Percentiles rank a stretch among this genome's conserved stretches.
Conservation (phyloP, 2,888 invertebrate genomes). For the Tetragonisca angustula region DNA sequence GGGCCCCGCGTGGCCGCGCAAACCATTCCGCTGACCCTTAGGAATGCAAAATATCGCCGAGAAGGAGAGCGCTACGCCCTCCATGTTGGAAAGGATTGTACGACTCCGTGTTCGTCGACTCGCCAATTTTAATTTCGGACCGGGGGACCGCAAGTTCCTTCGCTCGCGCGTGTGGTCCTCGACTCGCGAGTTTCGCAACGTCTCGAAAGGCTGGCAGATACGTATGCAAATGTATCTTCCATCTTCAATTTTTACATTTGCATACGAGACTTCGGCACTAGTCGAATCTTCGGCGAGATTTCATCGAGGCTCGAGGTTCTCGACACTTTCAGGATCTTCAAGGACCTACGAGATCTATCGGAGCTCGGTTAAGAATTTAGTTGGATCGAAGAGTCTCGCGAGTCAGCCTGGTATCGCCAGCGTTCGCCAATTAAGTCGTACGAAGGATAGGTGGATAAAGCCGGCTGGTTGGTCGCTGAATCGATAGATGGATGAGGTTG, state of each 20-base stretch:
- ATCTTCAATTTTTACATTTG: not conserved
- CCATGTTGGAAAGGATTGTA: not conserved
- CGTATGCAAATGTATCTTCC: not conserved
- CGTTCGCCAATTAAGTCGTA: slow-evolving; percentile 50
- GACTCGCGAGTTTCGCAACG: not conserved
- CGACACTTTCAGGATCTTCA: not conserved
- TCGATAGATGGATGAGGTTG: slow-evolving; percentile 45
- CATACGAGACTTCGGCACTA: not conserved
- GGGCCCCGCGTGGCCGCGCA: slow-evolving; percentile 49
- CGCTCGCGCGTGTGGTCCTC: not conserved
- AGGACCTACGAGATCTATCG: not conserved
- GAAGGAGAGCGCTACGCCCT: not conserved
- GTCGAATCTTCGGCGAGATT: not conserved
- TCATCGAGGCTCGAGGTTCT: not conserved
- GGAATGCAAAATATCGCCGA: slow-evolving; percentile 51
- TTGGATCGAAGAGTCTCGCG: not conserved
- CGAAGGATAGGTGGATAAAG: slow-evolving; percentile 38
- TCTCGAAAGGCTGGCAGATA: not conserved
- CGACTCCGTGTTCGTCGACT: not conserved
- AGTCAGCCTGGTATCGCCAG: slow-evolving; percentile 18
- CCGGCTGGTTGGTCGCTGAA: slow-evolving; percentile 28
- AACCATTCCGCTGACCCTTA: slow-evolving; percentile 30
- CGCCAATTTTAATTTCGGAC: not conserved
- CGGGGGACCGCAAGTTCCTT: not conserved
- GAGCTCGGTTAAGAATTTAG: not conserved